These are phyloP conservation scores for Psilanteris sp. DNA, from an alignment of 1,140 invertebrate species.

Conservation along the genomic window DNA sequence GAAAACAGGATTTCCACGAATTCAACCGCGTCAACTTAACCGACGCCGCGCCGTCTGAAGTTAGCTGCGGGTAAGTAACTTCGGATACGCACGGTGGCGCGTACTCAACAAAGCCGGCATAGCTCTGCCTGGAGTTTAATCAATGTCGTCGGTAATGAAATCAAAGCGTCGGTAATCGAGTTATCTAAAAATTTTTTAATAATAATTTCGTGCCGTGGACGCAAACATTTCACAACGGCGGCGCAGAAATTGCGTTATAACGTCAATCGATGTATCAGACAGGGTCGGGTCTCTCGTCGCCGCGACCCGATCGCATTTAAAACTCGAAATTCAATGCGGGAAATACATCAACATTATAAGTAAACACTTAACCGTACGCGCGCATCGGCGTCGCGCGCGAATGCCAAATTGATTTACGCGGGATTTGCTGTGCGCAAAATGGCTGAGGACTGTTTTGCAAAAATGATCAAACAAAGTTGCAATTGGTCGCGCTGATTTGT, in stretches of 20 bases:
- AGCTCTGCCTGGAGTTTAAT: slow-evolving; percentile 16
- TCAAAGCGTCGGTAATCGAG: slow-evolving; percentile 23
- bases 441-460: slow-evolving; percentile 3
- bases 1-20: too few relatives aligned
- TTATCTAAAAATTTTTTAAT: slow-evolving; percentile 36
- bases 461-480: slow-evolving; percentile 27
- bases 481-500: slow-evolving; percentile 18
- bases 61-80: too few relatives aligned
- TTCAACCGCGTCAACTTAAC: too few relatives aligned
- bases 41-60: too few relatives aligned
- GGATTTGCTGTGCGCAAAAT: slow-evolving; percentile 18
- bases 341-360: slow-evolving; percentile 39
- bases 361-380: slow-evolving; percentile 20
- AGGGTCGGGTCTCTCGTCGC: background rate
- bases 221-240: slow-evolving; percentile 33
- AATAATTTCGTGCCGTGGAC: slow-evolving; percentile 28
- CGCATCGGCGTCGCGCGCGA: background rate
- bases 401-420: slow-evolving; percentile 24
- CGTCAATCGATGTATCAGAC: slow-evolving; percentile 44
- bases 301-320: slow-evolving; percentile 29
- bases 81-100: too few relatives aligned
- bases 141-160: slow-evolving; percentile 33
- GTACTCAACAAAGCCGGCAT: background rate
- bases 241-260: slow-evolving; percentile 44
- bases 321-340: slow-evolving; percentile 32